Conservation (phyloP, 2,888 invertebrate species). For the Neoitamus cyanurus region DNA sequence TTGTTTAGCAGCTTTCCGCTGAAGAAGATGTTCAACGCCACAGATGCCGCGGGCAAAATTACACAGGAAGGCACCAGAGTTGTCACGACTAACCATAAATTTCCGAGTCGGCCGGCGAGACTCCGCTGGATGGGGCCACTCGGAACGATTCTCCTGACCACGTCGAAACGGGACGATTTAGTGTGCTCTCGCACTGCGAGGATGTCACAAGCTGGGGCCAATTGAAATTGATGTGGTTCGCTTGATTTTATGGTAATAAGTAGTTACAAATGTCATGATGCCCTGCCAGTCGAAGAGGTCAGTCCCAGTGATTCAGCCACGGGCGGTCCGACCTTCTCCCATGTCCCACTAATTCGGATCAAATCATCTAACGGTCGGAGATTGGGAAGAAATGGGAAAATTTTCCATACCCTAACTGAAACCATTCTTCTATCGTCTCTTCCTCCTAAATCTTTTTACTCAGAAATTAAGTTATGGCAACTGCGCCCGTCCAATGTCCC, state of each 20-base stretch:
- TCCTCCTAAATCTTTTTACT: neutral
- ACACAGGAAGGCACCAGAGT: conserved; percentile 56
- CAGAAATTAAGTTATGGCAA: neutral
- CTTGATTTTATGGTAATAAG: conserved; percentile 43
- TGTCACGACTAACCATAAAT: conserved; percentile 57
- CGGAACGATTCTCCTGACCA: neutral
- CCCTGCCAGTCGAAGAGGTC: neutral
- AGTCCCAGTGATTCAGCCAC: neutral
- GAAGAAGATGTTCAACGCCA: conserved; percentile 45
- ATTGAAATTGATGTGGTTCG: conserved; percentile 41
- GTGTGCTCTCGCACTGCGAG: conserved; percentile 25
- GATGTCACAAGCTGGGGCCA: conserved; percentile 41
- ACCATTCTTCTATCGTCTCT: neutral
- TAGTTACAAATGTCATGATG: conserved; percentile 38
- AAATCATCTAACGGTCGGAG: neutral
- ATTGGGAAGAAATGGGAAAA: neutral
- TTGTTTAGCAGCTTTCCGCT: conserved; percentile 49
- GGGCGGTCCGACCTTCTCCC: conserved; percentile 5
- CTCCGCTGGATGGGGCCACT: neutral
- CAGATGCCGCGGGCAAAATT: conserved; percentile 53
- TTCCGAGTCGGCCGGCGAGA: conserved; percentile 41
- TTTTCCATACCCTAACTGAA: neutral
- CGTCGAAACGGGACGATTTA: conserved; percentile 27
- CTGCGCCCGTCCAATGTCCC: neutral
- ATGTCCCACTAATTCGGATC: neutral